Percentiles rank a stretch among this genome's conserved stretches.
phyloP scores from a whole-genome alignment of 2,888 invertebrate species.

The Cantharis rufa region DNA sequence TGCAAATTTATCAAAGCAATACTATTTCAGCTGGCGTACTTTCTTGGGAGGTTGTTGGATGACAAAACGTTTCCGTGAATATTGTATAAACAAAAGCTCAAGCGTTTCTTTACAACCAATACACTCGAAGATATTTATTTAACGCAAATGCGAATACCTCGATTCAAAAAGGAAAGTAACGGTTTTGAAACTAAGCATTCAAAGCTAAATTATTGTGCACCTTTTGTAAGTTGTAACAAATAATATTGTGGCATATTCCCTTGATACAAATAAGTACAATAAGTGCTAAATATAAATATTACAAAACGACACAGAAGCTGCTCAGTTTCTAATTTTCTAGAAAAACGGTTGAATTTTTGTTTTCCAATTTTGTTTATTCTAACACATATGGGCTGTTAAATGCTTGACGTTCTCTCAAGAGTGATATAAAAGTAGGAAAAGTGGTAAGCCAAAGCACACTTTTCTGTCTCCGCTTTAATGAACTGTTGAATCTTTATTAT shows the following conservation, averaged over 20 bases:
- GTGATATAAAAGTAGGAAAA: conserved; percentile 15
- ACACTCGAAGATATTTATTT: conserved; percentile 8
- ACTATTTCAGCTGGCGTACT: conserved; percentile 9
- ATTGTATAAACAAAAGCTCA: conserved; percentile 15
- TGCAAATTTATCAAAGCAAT: conserved; percentile 19
- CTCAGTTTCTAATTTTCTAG: conserved; percentile 6
- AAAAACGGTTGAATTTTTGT: conserved; percentile 6
- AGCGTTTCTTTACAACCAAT: conserved; percentile 4
- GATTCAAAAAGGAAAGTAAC: background rate
- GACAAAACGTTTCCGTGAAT: conserved; percentile 17
- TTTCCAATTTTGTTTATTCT: conserved; percentile 18
- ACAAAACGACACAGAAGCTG: conserved; percentile 1
- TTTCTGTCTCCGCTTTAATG: background rate
- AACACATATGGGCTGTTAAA: conserved; percentile 12
- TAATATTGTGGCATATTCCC: background rate
- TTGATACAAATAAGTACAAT: background rate
- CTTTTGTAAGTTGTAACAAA: background rate
- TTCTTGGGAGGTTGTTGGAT: conserved; percentile 16
- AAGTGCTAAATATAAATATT: conserved; percentile 6
- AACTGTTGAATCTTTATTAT: background rate
- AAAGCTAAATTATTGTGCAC: background rate
- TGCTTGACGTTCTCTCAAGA: conserved; percentile 15
- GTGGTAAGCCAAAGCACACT: background rate
- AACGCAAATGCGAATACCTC: conserved; percentile 5
- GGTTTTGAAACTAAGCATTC: background rate